Base-by-base conservation (phyloP, 2,797 vertebrate species). In the Amazona finschi region DNA sequence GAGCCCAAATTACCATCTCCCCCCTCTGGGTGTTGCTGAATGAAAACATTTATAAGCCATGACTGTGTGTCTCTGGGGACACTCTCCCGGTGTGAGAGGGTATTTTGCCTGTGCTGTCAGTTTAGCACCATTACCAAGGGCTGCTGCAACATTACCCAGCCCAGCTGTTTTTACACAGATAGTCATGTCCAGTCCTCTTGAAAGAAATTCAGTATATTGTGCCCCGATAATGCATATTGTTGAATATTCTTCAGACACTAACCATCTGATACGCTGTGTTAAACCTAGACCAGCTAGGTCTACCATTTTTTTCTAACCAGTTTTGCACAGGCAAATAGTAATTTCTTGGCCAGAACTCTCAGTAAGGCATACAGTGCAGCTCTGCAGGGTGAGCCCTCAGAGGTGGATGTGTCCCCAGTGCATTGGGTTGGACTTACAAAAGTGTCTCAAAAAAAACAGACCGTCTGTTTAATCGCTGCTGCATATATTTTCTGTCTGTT, bases 1-100 rank as follows among this genome's bases (percentile, higher is more conserved):
- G 89, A 85, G 82, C 65, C 85, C 70, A 66, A 94, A 88, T 85
- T 87, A 61, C 85, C 49, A 27, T 79, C 90, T 96, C 53, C 49
- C 58, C 21, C 2, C 55, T 82, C 47, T 58, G 73, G 61, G n/a
- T 58, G 65, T 30, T 82, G 77, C 74, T 0, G 0, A 47, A 18
- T 70, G 77, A 57, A 65, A 84, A 44, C 80, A 87, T 78, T 72
- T 79, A 15, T 25, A 13, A 89, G 71, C 80, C 46, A 1, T 21
- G 64, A 14, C 73, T 8, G 52, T 15, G 65, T 41, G 31, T 31
- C 49, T 89, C 53, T 17, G 78, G 53, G 52, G 30, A 41, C 33
- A 6, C 30, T 64, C 46, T 87, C 31, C n/a, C 6, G 11, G n/a
- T 24, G 16, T 2, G 5, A 58, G 55, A 61, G n/a, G 16, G 50